Percentiles rank a stretch among this genome's conserved stretches.
phyloP scores from a whole-genome alignment of 2,797 vertebrate genomes.

The Lophotriccus pileatus region DNA sequence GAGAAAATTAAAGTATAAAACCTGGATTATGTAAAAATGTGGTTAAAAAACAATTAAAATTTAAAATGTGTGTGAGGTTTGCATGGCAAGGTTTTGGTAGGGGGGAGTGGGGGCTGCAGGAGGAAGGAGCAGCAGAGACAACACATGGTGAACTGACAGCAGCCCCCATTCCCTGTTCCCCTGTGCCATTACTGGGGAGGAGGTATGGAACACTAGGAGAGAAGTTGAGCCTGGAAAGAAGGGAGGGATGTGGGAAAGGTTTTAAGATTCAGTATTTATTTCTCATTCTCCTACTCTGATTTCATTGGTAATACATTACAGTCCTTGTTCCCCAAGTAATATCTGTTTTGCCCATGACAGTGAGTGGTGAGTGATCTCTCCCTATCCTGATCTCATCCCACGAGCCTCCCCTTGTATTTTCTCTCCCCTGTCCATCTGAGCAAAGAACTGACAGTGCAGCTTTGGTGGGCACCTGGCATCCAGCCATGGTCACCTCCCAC shows the following conservation, averaged over 20 bases:
- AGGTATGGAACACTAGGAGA: neutral
- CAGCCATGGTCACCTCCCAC: neutral
- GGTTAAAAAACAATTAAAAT: neutral
- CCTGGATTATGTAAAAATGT: neutral
- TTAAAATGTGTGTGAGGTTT: neutral
- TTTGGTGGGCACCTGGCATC: neutral
- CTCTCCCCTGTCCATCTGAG: neutral
- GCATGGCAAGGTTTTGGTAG: neutral
- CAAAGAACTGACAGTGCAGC: neutral
- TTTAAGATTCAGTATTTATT: neutral
- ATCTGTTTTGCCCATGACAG: neutral
- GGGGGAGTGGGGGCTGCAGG: fast-evolving
- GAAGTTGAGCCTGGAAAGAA: neutral
- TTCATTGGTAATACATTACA: neutral
- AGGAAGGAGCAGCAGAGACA: neutral
- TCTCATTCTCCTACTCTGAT: neutral
- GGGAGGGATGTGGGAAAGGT: neutral
- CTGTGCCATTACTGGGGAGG: neutral
- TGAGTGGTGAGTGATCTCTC: neutral
- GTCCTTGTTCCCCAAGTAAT: neutral
- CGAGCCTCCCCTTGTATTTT: neutral
- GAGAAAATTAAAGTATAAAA: neutral
- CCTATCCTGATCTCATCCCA: neutral
- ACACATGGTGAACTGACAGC: neutral
- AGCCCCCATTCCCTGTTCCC: neutral